These are phyloP conservation scores for Novumbra hubbsi DNA, from an alignment of 2,797 vertebrate genomes.

Conservation along the genomic window DNA sequence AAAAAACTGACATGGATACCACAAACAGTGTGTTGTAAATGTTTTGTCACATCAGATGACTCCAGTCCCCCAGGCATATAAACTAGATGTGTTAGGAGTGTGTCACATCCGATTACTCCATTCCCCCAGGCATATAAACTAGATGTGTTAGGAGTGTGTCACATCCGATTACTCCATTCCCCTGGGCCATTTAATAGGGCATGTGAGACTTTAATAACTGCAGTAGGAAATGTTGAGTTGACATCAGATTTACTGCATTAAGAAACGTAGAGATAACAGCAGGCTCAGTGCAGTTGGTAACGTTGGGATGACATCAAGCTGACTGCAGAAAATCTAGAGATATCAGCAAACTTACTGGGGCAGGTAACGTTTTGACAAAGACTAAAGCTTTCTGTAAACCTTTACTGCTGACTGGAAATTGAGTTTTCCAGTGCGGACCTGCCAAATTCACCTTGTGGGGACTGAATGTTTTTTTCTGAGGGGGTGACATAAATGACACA, in stretches of 20 bases:
- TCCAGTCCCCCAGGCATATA: conserved; percentile 54
- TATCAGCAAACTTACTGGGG: no score
- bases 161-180: conserved; percentile 41
- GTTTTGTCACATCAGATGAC: conserved; percentile 49
- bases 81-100: conserved; percentile 19
- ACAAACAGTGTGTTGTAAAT: neutral
- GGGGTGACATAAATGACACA: conserved; percentile 24
- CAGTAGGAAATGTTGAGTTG: conserved; percentile 56
- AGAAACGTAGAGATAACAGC: no score
- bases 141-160: no score
- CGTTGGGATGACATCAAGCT: neutral
- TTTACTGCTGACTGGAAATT: no score
- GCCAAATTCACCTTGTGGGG: no score
- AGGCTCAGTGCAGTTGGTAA: neutral
- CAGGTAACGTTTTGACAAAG: no score
- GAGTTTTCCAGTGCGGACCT: no score
- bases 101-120: conserved; percentile 29
- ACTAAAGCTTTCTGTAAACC: no score
- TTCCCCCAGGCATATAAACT: conserved; percentile 57
- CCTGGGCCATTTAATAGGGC: conserved; percentile 56
- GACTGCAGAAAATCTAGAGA: neutral
- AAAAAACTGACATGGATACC: conserved; percentile 37
- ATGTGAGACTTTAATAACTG: conserved; percentile 62
- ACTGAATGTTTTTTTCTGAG: no score
- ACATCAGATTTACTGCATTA: conserved; percentile 45